phyloP scores from a whole-genome alignment of 2,888 invertebrate genomes.

The Heliconius erato region DNA sequence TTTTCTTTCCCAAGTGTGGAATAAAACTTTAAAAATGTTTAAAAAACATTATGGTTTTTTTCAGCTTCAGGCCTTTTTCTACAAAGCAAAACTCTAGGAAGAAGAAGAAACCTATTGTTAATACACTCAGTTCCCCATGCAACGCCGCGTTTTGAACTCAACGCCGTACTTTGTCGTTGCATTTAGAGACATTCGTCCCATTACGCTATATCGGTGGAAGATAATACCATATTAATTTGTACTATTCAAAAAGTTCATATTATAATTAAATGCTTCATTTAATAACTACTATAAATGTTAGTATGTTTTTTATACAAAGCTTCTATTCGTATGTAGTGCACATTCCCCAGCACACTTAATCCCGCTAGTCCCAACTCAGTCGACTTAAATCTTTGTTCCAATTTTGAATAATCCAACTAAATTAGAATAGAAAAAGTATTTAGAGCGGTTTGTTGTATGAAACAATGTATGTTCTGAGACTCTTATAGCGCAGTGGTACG shows the following conservation, averaged over 20 bases:
- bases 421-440: conserved; percentile 32
- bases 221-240: not conserved
- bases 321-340: conserved; percentile 32
- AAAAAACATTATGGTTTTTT: no score
- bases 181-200: no score
- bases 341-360: conserved; percentile 38
- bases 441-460: not conserved
- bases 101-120: no score
- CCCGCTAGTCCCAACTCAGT: conserved; percentile 33
- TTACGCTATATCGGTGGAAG: no score
- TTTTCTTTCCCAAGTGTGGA: no score
- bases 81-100: no score
- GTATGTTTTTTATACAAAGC: not conserved
- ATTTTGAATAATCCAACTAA: conserved; percentile 35
- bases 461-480: not conserved
- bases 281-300: not conserved
- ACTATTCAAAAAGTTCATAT: not conserved
- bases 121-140: no score
- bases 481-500: not conserved
- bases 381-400: conserved; percentile 44
- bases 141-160: no score
- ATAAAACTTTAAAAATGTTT: no score
- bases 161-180: no score
- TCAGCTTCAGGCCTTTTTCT: no score
- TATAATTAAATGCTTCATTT: not conserved